These are phyloP conservation scores for Pygmarrhopalites habei DNA, from an alignment of 1,140 invertebrate genomes.

Conservation along the genomic window DNA sequence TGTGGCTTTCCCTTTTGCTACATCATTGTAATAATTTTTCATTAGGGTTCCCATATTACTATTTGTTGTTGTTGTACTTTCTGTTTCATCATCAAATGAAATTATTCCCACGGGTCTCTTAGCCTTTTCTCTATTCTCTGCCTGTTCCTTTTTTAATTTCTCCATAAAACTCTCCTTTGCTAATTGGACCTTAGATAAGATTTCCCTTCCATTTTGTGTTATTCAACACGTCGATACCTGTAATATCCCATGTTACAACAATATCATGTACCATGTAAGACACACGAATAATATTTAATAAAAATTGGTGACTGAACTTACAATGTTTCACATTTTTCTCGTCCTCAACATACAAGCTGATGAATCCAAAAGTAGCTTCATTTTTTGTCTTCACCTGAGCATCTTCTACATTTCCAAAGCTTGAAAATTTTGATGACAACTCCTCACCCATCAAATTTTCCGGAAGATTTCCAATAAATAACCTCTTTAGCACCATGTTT, in stretches of 20 bases:
- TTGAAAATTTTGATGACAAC: slow-evolving; percentile 16
- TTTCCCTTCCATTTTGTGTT: slow-evolving; percentile 27
- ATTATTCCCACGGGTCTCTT: background rate
- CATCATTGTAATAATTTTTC: too few species aligned
- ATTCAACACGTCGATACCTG: slow-evolving; percentile 24
- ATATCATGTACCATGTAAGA: background rate
- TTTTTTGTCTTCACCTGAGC: slow-evolving; percentile 22
- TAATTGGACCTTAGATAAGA: slow-evolving; percentile 22
- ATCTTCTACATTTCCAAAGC: slow-evolving; percentile 5
- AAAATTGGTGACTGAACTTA: background rate
- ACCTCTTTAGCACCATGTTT: background rate
- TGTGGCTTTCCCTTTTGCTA: too few species aligned
- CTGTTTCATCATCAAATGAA: background rate
- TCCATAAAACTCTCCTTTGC: slow-evolving; percentile 29
- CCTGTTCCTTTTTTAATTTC: slow-evolving; percentile 20
- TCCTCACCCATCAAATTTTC: slow-evolving; percentile 8
- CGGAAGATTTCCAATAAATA: slow-evolving; percentile 24
- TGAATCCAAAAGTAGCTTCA: slow-evolving; percentile 19
- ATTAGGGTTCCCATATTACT: too few species aligned
- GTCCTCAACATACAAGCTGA: background rate
- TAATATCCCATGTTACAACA: background rate
- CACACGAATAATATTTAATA: background rate
- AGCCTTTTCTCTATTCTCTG: background rate
- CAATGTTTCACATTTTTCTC: background rate
- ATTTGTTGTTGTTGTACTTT: background rate